Percentiles rank a stretch among this genome's conserved stretches.
Conservation (phyloP, 2,888 invertebrate genomes). For the Diachrysia chrysitis region DNA sequence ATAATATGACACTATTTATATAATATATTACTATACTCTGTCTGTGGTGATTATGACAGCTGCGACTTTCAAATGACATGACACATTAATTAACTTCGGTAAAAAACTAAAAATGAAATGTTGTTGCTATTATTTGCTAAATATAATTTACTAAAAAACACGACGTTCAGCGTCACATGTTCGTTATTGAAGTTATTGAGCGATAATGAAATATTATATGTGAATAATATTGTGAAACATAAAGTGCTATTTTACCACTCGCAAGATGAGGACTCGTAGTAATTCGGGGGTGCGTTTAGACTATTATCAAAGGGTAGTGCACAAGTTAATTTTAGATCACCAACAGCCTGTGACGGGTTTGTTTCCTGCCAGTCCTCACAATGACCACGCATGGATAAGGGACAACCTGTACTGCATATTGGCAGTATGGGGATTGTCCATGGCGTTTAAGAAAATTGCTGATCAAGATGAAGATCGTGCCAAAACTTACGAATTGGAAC, state of each 20-base stretch:
- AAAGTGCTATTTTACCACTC: constrained; percentile 29
- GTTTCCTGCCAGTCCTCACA: constrained; percentile 96
- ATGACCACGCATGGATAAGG: constrained; percentile 99
- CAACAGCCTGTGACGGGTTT: constrained; percentile 99
- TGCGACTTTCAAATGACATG: constrained; percentile 84
- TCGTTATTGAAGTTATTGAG: background rate
- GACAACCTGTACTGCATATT: constrained; percentile 99
- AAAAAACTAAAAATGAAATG: constrained; percentile 10
- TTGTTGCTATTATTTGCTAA: background rate
- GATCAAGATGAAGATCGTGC: constrained; percentile 99
- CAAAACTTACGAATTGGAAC: constrained; percentile 99
- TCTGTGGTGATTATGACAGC: constrained; percentile 53
- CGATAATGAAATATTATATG: constrained; percentile 15
- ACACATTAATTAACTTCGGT: constrained; percentile 10
- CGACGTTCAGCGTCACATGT: background rate
- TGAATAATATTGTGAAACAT: constrained; percentile 21
- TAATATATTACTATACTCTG: too few relatives aligned
- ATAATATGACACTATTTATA: too few relatives aligned
- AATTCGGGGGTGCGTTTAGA: constrained; percentile 98
- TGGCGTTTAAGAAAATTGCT: constrained; percentile 99
- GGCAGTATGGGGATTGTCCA: constrained; percentile 99
- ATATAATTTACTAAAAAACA: background rate
- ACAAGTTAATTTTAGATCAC: constrained; percentile 97
- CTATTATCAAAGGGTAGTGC: constrained; percentile 98
- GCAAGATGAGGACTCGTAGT: constrained; percentile 94